phyloP scores from a whole-genome alignment of 2,888 invertebrate genomes.

The Drosophila parthenogenetica region DNA sequence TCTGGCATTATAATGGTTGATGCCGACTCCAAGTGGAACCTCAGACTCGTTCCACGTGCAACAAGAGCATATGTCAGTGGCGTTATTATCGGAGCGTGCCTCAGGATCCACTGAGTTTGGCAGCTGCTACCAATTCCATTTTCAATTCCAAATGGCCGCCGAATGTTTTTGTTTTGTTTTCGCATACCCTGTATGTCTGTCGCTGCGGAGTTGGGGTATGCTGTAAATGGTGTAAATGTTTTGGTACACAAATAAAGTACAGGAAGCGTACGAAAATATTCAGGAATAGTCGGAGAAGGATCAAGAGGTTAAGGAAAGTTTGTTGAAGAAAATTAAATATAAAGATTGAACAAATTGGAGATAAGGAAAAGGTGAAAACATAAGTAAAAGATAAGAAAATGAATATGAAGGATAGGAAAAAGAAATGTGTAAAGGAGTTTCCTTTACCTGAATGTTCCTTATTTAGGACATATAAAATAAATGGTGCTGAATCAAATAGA shows the following conservation, averaged over 20 bases:
- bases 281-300: too few relatives aligned
- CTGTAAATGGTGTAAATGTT: not conserved
- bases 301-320: not conserved
- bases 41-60: constrained; percentile 49
- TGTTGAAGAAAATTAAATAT: too few relatives aligned
- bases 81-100: constrained; percentile 54
- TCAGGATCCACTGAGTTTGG: constrained; percentile 26
- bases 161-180: constrained; percentile 36
- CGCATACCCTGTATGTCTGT: constrained; percentile 10
- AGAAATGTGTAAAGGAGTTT: too few relatives aligned
- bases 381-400: too few relatives aligned
- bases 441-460: too few relatives aligned
- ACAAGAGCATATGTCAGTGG: constrained; percentile 47
- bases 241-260: not conserved
- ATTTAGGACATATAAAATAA: too few relatives aligned
- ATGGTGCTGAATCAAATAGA: too few relatives aligned
- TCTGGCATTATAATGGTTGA: constrained; percentile 2
- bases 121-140: constrained; percentile 54
- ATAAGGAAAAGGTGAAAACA: not conserved
- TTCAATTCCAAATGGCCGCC: constrained; percentile 39
- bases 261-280: not conserved
- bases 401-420: not conserved
- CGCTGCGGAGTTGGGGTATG: not conserved
- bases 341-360: not conserved
- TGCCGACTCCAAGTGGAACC: constrained; percentile 8